Conservation (phyloP, 1,140 invertebrate genomes). For the Atta texana region DNA sequence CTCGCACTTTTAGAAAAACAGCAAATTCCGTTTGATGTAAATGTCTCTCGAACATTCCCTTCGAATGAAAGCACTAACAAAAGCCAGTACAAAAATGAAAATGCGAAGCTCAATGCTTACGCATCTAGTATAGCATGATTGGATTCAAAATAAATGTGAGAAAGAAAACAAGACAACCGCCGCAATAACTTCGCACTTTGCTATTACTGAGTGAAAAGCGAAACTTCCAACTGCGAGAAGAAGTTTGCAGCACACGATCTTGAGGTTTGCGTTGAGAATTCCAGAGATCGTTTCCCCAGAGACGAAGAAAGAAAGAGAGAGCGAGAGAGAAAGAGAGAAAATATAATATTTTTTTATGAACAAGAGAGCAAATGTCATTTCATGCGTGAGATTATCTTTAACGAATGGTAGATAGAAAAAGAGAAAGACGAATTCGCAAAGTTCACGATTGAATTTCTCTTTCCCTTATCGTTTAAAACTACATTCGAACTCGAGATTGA, state of each 20-base stretch:
- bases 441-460: conserved; percentile 45
- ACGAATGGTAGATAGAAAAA: background rate
- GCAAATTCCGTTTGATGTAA: conserved; percentile 13
- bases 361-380: conserved; percentile 24
- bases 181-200: conserved; percentile 48
- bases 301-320: background rate
- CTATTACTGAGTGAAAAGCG: conserved; percentile 10
- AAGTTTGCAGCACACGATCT: conserved; percentile 41
- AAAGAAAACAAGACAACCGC: background rate
- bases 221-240: conserved; percentile 15
- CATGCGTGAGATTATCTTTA: conserved; percentile 21
- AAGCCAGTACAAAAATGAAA: conserved; percentile 7
- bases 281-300: conserved; percentile 5
- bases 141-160: conserved; percentile 31
- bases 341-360: conserved; percentile 17
- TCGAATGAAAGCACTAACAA: background rate
- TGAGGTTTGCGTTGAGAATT: conserved; percentile 33
- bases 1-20: background rate
- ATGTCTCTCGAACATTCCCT: background rate
- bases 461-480: conserved; percentile 38
- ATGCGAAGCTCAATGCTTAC: background rate
- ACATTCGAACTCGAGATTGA: conserved; percentile 54
- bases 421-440: background rate
- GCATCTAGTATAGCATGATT: background rate
- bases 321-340: background rate